These are phyloP conservation scores for Reticulitermes speratus DNA, from an alignment of 1,140 invertebrate genomes.

Conservation along the genomic window DNA sequence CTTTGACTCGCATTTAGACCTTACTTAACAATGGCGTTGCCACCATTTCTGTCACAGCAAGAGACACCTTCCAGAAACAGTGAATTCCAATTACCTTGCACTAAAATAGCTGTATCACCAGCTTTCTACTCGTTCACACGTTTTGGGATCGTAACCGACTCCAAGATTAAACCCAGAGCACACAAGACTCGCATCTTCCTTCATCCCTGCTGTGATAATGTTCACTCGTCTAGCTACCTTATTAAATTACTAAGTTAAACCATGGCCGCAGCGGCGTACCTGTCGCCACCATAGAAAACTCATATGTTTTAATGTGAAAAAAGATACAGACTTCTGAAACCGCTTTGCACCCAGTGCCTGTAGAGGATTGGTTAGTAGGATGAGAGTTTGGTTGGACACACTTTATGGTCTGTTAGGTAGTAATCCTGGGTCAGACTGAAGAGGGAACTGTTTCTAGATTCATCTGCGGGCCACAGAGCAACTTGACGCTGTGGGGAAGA, in stretches of 20 bases:
- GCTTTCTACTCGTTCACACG: not conserved
- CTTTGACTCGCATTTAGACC: too few species aligned
- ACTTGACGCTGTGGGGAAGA: too few species aligned
- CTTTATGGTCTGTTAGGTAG: not conserved
- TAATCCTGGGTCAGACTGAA: not conserved
- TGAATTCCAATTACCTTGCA: too few species aligned
- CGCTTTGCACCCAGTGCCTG: not conserved
- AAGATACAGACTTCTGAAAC: not conserved
- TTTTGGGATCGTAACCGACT: not conserved
- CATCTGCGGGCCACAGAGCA: not conserved
- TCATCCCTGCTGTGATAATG: not conserved
- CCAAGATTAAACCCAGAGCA: not conserved
- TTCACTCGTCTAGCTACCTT: not conserved
- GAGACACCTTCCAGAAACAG: too few species aligned
- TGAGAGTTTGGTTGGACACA: not conserved
- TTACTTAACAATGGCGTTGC: too few species aligned
- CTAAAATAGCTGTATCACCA: not conserved
- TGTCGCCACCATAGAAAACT: not conserved
- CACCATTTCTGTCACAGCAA: too few species aligned
- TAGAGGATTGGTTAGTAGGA: too few species aligned
- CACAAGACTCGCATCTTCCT: not conserved
- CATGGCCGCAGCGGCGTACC: not conserved
- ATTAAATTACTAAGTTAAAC: not conserved
- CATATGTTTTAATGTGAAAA: not conserved
- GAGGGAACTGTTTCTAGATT: not conserved